Evolutionary conservation across 2,888 invertebrate genomes (phyloP), one percentile per base, ranked within the genome.

Genomic region (Ceriagrion tenellum): DNA sequence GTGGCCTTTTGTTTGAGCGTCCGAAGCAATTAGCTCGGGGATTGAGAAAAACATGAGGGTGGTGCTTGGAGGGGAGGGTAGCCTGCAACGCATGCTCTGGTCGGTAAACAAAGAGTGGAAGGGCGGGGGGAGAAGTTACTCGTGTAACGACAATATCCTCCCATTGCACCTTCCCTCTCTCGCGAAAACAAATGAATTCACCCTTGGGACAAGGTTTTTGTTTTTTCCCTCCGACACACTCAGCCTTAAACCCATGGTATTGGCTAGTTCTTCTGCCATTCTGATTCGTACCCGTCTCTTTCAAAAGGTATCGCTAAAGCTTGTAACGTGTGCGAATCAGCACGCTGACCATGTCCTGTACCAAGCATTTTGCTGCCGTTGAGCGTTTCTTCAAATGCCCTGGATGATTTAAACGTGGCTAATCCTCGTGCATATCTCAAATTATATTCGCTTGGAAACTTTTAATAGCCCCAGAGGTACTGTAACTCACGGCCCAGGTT

Each of bases 131-230:
- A 35, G 81, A 81, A 18, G 81, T 35, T 35, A 30, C 74, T 30
- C 16, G 13, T 13, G 81, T 18, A 81, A 35, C 81, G 81, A 16
- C 81, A 81, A 81, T 81, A 81, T 81, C 35, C 81, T 81, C 81
- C 81, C 81, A 81, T 81, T 81, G 35, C 81, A 81, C 81, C 81
- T 81, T 81, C 81, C 16, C 35, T 81, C 81, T 35, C 81, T n/a
- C 30, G 81, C 30, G 81, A 81, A 81, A 81, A 81, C 81, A 81
- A 81, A 81, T 81, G 81, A 81, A 81, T 81, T 81, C 81, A 81
- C 81, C 81, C 81, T 35, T 16, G 35, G 81, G 81, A 26, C 23
- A 26, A 81, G 81, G 35, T 35, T 81, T 81, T 81, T 35, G 20
- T 59, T 20, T 20, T 59, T 59, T 20, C 59, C 12, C 59, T 59